A percentile compares a stretch with the other conserved stretches of the same genome.
phyloP scores from a whole-genome alignment of 1,140 invertebrate genomes.

The Acromyrmex charruanus region DNA sequence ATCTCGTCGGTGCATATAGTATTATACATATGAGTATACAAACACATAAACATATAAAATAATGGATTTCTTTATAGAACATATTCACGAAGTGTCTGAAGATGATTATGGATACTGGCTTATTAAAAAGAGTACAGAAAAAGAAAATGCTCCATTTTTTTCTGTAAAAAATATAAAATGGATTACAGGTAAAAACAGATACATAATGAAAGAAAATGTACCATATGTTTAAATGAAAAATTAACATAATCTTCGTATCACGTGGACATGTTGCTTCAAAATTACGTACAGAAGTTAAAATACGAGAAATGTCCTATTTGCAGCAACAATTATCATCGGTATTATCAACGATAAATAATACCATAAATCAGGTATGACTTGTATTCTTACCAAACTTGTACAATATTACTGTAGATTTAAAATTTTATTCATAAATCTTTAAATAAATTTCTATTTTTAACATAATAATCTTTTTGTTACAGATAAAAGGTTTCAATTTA shows the following conservation, averaged over 20 bases:
- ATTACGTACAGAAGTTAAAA: not conserved
- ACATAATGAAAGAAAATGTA: not conserved
- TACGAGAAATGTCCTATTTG: not conserved
- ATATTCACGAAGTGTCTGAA: not conserved
- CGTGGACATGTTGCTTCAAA: conserved; percentile 4
- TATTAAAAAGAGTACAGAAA: not conserved
- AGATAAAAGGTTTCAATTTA: no score
- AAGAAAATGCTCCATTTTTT: not conserved
- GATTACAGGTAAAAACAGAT: not conserved
- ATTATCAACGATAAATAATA: not conserved
- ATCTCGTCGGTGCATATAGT: no score
- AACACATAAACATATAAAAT: not conserved
- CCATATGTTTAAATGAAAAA: not conserved
- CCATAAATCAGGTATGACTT: not conserved
- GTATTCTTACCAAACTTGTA: not conserved
- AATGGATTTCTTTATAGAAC: not conserved
- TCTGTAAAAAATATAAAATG: not conserved
- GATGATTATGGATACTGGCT: not conserved
- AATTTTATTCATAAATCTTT: no score
- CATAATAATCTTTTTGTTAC: no score
- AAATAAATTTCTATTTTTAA: no score
- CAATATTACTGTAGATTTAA: no score
- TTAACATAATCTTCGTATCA: not conserved
- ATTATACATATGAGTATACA: not conserved
- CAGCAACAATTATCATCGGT: not conserved